A percentile compares a stretch with the other conserved stretches of the same genome.
Evolutionary conservation across 2,797 vertebrate species (phyloP).

Genomic region (Xenentodon cancila): DNA sequence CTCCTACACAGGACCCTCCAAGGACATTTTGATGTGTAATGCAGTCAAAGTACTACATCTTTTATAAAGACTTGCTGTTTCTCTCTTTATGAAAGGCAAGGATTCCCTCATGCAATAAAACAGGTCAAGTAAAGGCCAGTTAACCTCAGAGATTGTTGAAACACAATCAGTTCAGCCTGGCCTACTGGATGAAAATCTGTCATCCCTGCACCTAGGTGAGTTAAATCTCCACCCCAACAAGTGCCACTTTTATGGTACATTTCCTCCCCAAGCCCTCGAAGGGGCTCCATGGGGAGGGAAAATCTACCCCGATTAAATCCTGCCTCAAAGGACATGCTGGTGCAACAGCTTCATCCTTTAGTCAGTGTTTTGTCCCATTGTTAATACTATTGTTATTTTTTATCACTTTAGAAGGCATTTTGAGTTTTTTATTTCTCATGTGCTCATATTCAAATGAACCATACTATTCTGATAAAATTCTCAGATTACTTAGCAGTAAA

Average conservation of each 20-base stretch:
- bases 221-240: constrained; percentile 14
- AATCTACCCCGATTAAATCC: too few species aligned
- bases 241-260: constrained; percentile 37
- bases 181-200: constrained; percentile 32
- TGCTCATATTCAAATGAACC: too few species aligned
- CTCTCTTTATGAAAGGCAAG: constrained; percentile 9
- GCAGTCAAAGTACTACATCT: constrained; percentile 11
- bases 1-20: constrained; percentile 1
- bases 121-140: constrained; percentile 29
- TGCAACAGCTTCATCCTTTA: not conserved
- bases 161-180: constrained; percentile 34
- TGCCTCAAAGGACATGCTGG: constrained; percentile 31
- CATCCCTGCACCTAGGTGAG: constrained; percentile 22
- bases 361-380: too few species aligned
- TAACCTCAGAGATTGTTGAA: constrained; percentile 28
- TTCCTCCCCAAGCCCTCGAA: constrained; percentile 29
- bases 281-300: too few species aligned
- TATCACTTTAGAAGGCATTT: too few species aligned
- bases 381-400: too few species aligned
- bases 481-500: too few species aligned
- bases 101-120: constrained; percentile 38
- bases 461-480: too few species aligned
- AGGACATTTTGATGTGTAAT: not conserved
- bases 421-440: too few species aligned
- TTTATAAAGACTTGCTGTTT: constrained; percentile 11